Evolutionary conservation across 2,797 vertebrate species (phyloP), one percentile per base, ranked within the genome.

Genomic region (Sandelia bainsii): DNA sequence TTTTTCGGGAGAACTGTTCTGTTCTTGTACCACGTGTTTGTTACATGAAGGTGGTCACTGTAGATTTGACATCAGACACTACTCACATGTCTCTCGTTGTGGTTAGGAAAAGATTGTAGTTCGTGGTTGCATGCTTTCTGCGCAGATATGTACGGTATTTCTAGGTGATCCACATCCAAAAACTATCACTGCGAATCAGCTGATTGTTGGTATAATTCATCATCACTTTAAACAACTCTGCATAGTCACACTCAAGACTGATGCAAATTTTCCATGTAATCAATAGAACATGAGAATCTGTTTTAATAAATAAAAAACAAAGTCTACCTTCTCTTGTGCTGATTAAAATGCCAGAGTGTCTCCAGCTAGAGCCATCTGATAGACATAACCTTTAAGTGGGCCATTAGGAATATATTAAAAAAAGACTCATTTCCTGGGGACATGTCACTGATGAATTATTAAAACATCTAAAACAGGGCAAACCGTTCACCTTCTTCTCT

Each of bases 401-500:
- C 88, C 90, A 93, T 93, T 94, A 93, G 89, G 89, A 93, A 93
- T 93, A 92, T 93, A 94, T 94, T 93, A 91, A 93, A 94, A 29
- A 93, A 93, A 93, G 71, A 91, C 86, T 92, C 52, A 94, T 94
- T 94, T 93, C 92, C 93, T 92, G 87, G 82, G 83, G 76, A 92
- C 86, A 81, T 88, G 91, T 89, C 87, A 87, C 80, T 82, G 85
- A 89, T 93, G 88, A 93, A 94, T 93, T 92, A 94, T 92, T 93
- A 89, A 93, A 89, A 90, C 78, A 82, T 82, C 80, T 85, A 84
- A 87, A 90, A 87, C 53, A 44, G 80, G 83, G 74, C 52, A 76
- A 67, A 72, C 60, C 72, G 44, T 62, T 66, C 58, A n/a, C 69
- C 62, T 66, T 51, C 74, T 61, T 27, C 57, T 59, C 44, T 22